These are phyloP conservation scores for Gastrophysa polygoni DNA, from an alignment of 2,888 invertebrate genomes.

Conservation along the genomic window DNA sequence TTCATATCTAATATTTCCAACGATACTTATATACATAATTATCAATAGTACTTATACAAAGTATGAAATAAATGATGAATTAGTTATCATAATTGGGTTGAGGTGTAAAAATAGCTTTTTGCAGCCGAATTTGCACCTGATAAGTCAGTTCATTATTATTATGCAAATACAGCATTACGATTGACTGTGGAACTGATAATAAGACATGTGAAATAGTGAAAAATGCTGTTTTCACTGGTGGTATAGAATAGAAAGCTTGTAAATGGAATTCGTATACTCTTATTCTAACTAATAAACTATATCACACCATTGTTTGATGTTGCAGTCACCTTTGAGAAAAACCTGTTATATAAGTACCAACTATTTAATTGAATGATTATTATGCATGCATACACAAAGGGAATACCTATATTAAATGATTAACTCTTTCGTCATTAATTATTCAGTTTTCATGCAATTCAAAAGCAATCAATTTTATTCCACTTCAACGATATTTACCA, in stretches of 20 bases:
- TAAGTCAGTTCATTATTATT: too few relatives aligned
- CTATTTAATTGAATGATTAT: background rate
- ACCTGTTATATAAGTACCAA: too few relatives aligned
- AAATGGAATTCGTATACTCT: background rate
- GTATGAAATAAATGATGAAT: too few relatives aligned
- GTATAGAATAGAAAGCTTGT: constrained; percentile 3
- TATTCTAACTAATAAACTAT: background rate
- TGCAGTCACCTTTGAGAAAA: constrained; percentile 9
- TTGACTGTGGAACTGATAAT: background rate
- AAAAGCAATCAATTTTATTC: background rate
- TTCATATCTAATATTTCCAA: too few relatives aligned
- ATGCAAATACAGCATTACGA: background rate
- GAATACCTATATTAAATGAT: background rate
- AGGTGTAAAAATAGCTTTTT: too few relatives aligned
- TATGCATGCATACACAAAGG: background rate
- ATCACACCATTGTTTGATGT: constrained; percentile 1
- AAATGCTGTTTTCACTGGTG: constrained; percentile 10
- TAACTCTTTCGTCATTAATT: background rate
- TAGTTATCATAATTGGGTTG: too few relatives aligned
- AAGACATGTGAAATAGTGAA: background rate
- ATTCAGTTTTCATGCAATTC: background rate
- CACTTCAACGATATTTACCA: background rate
- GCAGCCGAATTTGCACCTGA: too few relatives aligned
- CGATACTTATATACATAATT: too few relatives aligned
- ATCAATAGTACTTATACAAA: too few relatives aligned